Base-by-base conservation (phyloP, 2,113 vertebrate genomes). In the Sinocyclocheilus anophthalmus region DNA sequence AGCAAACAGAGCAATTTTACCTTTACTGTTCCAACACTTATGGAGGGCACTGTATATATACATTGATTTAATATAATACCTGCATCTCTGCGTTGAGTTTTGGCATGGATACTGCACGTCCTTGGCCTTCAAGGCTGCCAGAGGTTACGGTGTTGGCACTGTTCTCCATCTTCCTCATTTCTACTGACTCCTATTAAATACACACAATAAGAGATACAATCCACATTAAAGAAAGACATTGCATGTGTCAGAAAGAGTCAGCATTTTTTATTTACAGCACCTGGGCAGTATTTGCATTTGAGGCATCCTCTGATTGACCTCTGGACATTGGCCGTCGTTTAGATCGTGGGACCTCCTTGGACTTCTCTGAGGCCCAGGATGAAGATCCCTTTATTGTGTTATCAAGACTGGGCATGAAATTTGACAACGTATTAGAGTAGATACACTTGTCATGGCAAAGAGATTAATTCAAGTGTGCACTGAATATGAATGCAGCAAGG, bases 51-150 rank as follows among this genome's bases (percentile, higher is more conserved):
- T 30, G 30, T 30, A 30, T 30, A 30, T 30, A 30, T 30, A 30
- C 30, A 20, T 3, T n/a, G 20, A 73, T 22, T 9, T 20, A 24
- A 16, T 14, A 8, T 5, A 30, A 93, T 94, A 98, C 97, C 96
- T 97, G 97, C 55, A 95, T 95, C 88, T 98, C 97, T 0, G 96
- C 93, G 0, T 94, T 97, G 87, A 99, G 95, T 63, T 97, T 96
- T 0, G 98, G 98, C 98, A 99, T 98, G 39, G 98, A 99, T 18
- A 96, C 96, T 0, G 98, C 98, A 63, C 97, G 89, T 3, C 97
- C 96, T 86, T 99, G 97, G 92, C 91, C 97, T 92, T 99, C 97
- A 92, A 99, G 93, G 30, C 95, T 95, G 0, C 93, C 93, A 1
- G 95, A 96, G 39, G 93, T 93, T 9, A 94, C 95, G 7, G 94